These are phyloP conservation scores for Mandrillus leucophaeus DNA, from an alignment of 2,113 vertebrate species.

Conservation along the genomic window DNA sequence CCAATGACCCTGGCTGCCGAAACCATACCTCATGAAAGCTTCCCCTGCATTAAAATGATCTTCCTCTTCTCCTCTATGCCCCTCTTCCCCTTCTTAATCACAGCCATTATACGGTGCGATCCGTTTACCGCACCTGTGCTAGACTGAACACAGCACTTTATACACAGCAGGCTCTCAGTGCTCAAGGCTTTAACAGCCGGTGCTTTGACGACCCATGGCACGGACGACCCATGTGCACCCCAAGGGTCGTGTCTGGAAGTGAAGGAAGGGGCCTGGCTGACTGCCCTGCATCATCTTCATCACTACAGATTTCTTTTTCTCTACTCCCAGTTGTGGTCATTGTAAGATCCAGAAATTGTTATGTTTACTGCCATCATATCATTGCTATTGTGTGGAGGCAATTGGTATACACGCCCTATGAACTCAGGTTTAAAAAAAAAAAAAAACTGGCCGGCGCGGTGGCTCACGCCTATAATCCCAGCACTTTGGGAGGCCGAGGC, in stretches of 20 bases:
- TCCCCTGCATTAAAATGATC: background rate
- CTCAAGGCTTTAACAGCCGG: accelerated
- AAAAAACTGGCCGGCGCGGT: background rate
- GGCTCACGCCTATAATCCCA: too few relatives aligned
- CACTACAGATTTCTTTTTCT: background rate
- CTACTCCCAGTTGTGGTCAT: background rate
- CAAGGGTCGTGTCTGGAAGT: background rate
- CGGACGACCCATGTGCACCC: background rate
- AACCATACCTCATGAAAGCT: background rate
- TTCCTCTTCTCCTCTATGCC: background rate
- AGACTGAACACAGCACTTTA: too few relatives aligned
- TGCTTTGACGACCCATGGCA: background rate
- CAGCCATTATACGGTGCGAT: background rate
- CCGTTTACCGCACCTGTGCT: background rate
- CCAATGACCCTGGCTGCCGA: background rate
- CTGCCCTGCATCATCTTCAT: too few relatives aligned
- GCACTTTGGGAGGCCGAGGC: too few relatives aligned
- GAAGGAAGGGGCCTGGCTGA: background rate
- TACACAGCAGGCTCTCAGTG: background rate
- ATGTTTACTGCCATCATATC: background rate
- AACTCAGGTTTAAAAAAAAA: background rate
- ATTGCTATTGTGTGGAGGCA: background rate
- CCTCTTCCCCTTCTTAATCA: background rate
- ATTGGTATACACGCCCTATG: background rate
- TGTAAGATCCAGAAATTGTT: background rate